Evolutionary conservation across 2,888 invertebrate genomes (phyloP), one percentile per base, ranked within the genome.

Genomic region (Coecobrya sp.): DNA sequence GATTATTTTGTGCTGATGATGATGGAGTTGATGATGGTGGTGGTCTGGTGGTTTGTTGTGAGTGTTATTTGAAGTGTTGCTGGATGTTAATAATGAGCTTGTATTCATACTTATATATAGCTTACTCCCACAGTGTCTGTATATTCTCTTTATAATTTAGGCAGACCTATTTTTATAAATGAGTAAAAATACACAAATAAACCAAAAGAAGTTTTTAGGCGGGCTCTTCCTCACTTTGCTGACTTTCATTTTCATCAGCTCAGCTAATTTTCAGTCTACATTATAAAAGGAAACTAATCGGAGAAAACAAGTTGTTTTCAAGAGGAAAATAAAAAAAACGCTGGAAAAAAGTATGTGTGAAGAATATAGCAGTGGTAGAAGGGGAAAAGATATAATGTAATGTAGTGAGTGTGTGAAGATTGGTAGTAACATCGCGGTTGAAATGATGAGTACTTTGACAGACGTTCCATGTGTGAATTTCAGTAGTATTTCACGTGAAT

Each of bases 201-300:
- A 5, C 19, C 8, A 19, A n/a, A 25, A 65, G 7, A 3, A 16
- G 19, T 42, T 7, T 73, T 10, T 62, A 11, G 62, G 8, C 19
- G 1, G 19, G 0, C 19, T 22, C 30, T n/a, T 16, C 19, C 16
- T 27, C n/a, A 68, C 8, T 68, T 27, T 68, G 4, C 13, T 68
- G 76, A 11, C 59, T 30, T 36, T 55, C 2, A 8, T 84, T 89
- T 89, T 89, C 73, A 84, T 27, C 70, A 59, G 73, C 84, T 89
- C 89, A 89, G 89, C 89, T 89, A 89, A 84, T 89, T 89, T 89
- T 49, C 25, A 25, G 49, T 45, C 82, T 25, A 19, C 49, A 27
- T 11, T 27, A 19, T 52, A 70, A 86, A 82, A 68, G 22, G 42
- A 42, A 76, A 87, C 76, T 87, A 76, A 76, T 87, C 42, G 55